Evolutionary conservation across 2,797 vertebrate genomes (phyloP), one percentile per base, ranked within the genome.

Genomic region (Apogon hyalosoma): DNA sequence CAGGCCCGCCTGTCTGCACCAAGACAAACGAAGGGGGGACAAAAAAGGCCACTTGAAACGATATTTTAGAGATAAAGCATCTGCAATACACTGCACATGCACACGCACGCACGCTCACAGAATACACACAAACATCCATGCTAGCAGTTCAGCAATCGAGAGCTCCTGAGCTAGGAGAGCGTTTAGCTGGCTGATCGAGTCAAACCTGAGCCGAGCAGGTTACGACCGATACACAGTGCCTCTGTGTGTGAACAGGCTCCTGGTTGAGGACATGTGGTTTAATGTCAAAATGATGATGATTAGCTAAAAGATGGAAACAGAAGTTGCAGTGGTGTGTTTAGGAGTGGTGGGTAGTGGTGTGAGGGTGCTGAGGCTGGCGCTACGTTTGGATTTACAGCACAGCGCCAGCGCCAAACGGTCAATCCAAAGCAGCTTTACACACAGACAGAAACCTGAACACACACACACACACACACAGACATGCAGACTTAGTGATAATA

Each of bases 371-470:
- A 57, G 46, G 58, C 49, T 39, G 75, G 14, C 2, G 15, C 49
- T 18, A 8, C 73, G 51, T 72, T n/a, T 75, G 75, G 36, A 69
- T 69, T 40, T 45, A 40, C 68, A 45, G 36, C 28, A 46, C 11
- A 71, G 88, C 88, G 92, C 94, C 93, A 9, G 93, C 93, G 63
- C 91, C 49, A 0, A 21, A 14, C 6, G 49, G 36, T 74, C 73
- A 46, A 62, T 65, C 73, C 68, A 57, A 68, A 73, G 63, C 77
- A 66, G 46, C 11, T 59, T 15, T 6, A 53, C 12, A 68, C 13
- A 57, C 7, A 57, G 24, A 82, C 1, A 63, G 14, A 72, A 65
- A 65, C 46, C 21, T 14, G n/a, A 24, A 49, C 57, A 50, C 16
- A 69, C 36, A 54, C 5, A 46, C 11, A 49, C 57, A 50, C 16